Evolutionary conservation across 2,797 vertebrate species (phyloP).

Genomic region (Chelidonichthys spinosus): DNA sequence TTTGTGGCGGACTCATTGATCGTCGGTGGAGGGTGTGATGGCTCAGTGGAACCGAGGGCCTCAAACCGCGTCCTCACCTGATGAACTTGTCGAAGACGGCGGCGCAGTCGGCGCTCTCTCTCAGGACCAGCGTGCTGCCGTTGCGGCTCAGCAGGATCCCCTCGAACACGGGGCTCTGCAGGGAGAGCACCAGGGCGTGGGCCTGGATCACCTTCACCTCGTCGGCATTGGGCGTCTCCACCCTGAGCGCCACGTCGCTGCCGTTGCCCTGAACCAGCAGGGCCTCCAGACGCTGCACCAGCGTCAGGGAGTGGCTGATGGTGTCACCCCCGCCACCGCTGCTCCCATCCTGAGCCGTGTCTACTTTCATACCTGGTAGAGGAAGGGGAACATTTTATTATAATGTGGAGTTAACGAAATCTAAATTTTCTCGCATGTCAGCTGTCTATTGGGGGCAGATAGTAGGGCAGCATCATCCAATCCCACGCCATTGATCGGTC

Average conservation of each 20-base stretch:
- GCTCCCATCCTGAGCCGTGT: constrained; percentile 71
- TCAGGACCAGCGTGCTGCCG: constrained; percentile 79
- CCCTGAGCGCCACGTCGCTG: constrained; percentile 89
- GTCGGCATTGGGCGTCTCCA: constrained; percentile 86
- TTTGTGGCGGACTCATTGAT: constrained; percentile 27
- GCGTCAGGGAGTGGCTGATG: constrained; percentile 89
- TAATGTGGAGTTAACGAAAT: too few relatives aligned
- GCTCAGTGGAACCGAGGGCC: background rate
- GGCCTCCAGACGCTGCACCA: constrained; percentile 90
- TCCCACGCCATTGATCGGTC: constrained; percentile 66
- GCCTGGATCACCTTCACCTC: constrained; percentile 92
- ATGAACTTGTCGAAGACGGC: constrained; percentile 92
- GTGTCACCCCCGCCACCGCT: constrained; percentile 61
- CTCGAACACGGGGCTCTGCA: constrained; percentile 90
- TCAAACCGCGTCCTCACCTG: constrained; percentile 78
- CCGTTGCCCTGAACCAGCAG: constrained; percentile 88
- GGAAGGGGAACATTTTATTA: background rate
- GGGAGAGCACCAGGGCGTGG: constrained; percentile 90
- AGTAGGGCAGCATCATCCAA: constrained; percentile 34
- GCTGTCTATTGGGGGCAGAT: constrained; percentile 19
- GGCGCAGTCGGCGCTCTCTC: constrained; percentile 85
- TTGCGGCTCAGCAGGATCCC: constrained; percentile 87
- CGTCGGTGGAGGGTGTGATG: constrained; percentile 21
- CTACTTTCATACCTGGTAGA: constrained; percentile 75
- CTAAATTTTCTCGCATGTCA: too few relatives aligned